A percentile compares a stretch with the other conserved stretches of the same genome.
These are phyloP conservation scores for Acanthacorydalis orientalis DNA, from an alignment of 2,888 invertebrate genomes.

Conservation along the genomic window DNA sequence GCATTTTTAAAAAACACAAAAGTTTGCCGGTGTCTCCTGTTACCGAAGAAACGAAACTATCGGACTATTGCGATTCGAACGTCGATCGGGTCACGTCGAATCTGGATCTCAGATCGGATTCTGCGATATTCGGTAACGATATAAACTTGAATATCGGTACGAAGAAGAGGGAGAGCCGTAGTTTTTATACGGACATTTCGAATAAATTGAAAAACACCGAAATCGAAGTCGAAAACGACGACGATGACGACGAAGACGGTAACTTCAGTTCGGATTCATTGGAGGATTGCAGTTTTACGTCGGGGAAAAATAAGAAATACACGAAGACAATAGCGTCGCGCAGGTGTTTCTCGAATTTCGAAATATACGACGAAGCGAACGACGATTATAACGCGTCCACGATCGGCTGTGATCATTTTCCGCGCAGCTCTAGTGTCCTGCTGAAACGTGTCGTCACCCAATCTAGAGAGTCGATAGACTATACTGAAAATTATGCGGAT, in stretches of 20 bases:
- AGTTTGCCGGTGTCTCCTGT: slow-evolving; percentile 72
- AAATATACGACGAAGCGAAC: slow-evolving; percentile 38
- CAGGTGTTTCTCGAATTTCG: slow-evolving; percentile 60
- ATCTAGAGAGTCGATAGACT: slow-evolving; percentile 3
- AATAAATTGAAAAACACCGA: slow-evolving; percentile 2
- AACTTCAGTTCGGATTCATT: slow-evolving; percentile 67
- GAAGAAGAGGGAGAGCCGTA: slow-evolving; percentile 11
- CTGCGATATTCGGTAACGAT: neutral
- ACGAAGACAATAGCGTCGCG: slow-evolving; percentile 34
- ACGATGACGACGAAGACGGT: slow-evolving; percentile 37
- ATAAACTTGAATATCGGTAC: neutral
- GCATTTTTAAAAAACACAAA: slow-evolving; percentile 31
- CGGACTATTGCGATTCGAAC: neutral
- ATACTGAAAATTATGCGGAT: neutral
- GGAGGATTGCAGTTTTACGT: slow-evolving; percentile 44
- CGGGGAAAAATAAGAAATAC: slow-evolving; percentile 15
- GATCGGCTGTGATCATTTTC: neutral
- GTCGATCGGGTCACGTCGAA: slow-evolving; percentile 1
- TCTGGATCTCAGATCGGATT: slow-evolving; percentile 2
- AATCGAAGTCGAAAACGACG: slow-evolving; percentile 11
- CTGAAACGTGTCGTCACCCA: slow-evolving; percentile 3
- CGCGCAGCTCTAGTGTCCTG: slow-evolving; percentile 8
- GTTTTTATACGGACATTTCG: slow-evolving; percentile 13
- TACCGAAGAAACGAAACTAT: slow-evolving; percentile 39
- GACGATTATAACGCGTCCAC: slow-evolving; percentile 13